Evolutionary conservation across 2,888 invertebrate species (phyloP).

Genomic region (Dromius quadrimaculatus): DNA sequence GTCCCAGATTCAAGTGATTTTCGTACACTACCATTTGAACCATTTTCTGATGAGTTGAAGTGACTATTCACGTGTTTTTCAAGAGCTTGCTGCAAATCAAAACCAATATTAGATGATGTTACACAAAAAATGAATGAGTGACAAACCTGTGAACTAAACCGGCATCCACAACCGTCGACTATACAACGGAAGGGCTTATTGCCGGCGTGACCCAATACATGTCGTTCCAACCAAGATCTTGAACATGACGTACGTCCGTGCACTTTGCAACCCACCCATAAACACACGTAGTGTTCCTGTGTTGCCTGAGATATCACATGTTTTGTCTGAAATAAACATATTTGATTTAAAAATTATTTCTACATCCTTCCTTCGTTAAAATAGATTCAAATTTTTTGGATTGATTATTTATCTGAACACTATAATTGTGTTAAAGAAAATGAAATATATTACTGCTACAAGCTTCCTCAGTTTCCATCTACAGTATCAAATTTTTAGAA

Average conservation of each 20-base stretch:
- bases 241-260: conserved; percentile 93
- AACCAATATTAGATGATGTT: neutral
- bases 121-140: neutral
- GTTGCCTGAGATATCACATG: conserved; percentile 90
- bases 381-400: too few relatives aligned
- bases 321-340: conserved; percentile 71
- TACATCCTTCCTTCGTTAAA: too few relatives aligned
- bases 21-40: conserved; percentile 73
- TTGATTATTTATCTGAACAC: too few relatives aligned
- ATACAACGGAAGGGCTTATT: conserved; percentile 96
- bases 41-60: conserved; percentile 77
- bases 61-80: conserved; percentile 95
- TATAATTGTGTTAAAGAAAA: too few relatives aligned
- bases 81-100: conserved; percentile 76
- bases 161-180: conserved; percentile 91
- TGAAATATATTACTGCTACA: too few relatives aligned
- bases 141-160: conserved; percentile 88
- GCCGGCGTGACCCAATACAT: conserved; percentile 89
- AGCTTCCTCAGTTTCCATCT: too few relatives aligned
- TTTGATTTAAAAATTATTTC: too few relatives aligned
- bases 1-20: conserved; percentile 82
- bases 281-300: conserved; percentile 87
- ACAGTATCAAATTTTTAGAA: too few relatives aligned
- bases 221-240: conserved; percentile 92
- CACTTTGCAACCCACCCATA: conserved; percentile 96